These are phyloP conservation scores for Tolypeutes matacus DNA, from an alignment of 2,797 vertebrate species.

Conservation along the genomic window DNA sequence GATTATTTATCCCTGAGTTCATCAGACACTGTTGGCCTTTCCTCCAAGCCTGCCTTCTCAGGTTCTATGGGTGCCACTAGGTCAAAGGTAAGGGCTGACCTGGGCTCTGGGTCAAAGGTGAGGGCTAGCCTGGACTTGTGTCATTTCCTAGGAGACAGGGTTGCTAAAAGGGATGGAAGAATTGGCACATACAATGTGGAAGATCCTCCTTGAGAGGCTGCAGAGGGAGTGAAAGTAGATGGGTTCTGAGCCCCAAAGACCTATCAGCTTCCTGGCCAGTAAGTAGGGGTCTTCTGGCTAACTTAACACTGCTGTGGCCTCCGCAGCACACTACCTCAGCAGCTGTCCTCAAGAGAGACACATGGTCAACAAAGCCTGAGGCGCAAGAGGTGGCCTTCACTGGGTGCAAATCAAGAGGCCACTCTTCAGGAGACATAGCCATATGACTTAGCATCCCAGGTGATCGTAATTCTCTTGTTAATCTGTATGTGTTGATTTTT, in stretches of 20 bases:
- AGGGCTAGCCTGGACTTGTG: neutral
- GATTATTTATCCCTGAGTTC: neutral
- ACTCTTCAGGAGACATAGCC: neutral
- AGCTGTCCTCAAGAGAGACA: neutral
- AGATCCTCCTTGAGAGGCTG: neutral
- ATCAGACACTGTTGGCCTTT: neutral
- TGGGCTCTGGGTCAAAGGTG: neutral
- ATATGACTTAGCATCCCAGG: neutral
- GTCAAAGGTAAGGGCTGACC: neutral
- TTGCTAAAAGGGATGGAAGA: neutral
- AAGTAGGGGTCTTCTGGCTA: neutral
- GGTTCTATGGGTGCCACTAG: neutral
- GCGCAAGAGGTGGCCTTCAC: too few relatives aligned
- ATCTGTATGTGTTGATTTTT: neutral
- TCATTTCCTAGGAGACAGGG: neutral
- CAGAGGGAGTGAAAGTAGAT: neutral
- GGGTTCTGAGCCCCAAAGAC: neutral
- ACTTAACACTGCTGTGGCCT: neutral
- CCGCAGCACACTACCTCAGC: too few relatives aligned
- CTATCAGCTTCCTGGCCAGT: neutral
- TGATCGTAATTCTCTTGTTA: neutral
- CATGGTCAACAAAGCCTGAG: neutral
- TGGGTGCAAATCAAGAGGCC: neutral
- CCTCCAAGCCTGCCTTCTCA: neutral
- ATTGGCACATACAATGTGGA: too few relatives aligned